These are phyloP conservation scores for Drosophila lutescens DNA, from an alignment of 2,888 invertebrate species.

Conservation along the genomic window DNA sequence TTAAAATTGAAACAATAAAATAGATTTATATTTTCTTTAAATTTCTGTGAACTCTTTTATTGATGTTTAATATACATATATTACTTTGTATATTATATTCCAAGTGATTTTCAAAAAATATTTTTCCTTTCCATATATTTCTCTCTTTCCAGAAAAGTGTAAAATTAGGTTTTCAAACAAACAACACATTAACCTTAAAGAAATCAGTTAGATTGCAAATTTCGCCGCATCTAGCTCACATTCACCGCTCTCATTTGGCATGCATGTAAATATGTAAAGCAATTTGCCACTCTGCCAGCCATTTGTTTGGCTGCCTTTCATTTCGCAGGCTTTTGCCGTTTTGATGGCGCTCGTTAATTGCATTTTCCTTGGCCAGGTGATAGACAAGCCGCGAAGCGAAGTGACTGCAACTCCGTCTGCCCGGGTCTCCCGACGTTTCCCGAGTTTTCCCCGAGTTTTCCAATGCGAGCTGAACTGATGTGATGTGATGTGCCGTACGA, in stretches of 20 bases:
- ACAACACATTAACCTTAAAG: not conserved
- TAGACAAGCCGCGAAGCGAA: constrained; percentile 53
- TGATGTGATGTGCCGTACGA: constrained; percentile 20
- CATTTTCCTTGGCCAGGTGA: constrained; percentile 59
- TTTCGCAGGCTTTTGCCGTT: constrained; percentile 54
- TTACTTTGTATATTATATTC: too few species aligned
- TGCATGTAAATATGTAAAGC: constrained; percentile 43
- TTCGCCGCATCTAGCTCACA: constrained; percentile 5
- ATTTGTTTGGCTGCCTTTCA: constrained; percentile 50
- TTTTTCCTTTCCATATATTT: too few species aligned
- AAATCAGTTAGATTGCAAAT: constrained; percentile 6
- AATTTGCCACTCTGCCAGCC: constrained; percentile 44
- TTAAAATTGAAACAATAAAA: too few species aligned
- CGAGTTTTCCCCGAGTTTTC: not conserved
- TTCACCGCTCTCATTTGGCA: constrained; percentile 19
- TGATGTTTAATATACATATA: too few species aligned
- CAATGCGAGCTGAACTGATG: constrained; percentile 16
- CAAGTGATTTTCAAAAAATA: too few species aligned
- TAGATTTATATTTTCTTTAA: too few species aligned
- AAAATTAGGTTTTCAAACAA: too few species aligned
- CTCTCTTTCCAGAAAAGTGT: too few species aligned
- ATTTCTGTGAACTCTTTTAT: too few species aligned
- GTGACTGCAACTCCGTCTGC: constrained; percentile 35
- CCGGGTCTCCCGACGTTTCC: not conserved
- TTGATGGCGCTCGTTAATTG: constrained; percentile 67